These are phyloP conservation scores for Cynopterus sphinx DNA, from an alignment of 2,797 vertebrate genomes.

Conservation along the genomic window DNA sequence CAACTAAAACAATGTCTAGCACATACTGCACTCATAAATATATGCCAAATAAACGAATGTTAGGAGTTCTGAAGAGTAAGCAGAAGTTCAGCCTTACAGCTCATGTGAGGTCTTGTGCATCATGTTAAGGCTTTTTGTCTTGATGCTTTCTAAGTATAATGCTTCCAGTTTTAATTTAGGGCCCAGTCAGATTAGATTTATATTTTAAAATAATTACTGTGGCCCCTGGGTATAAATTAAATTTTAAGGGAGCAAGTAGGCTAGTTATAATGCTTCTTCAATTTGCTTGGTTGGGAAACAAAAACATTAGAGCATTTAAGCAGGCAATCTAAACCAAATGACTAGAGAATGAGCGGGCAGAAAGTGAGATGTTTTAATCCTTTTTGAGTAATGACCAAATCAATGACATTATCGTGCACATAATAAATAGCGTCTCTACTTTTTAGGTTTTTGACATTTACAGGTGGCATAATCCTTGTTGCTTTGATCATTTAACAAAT, in stretches of 20 bases:
- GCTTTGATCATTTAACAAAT: slow-evolving; percentile 12
- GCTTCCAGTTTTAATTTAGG: not conserved
- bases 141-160: not conserved
- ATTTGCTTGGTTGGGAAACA: not conserved
- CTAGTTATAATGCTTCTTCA: not conserved
- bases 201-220: not conserved
- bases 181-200: not conserved
- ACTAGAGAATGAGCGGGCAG: not conserved
- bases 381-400: not conserved
- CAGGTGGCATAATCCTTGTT: not conserved
- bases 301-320: not conserved
- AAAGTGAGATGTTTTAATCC: not conserved
- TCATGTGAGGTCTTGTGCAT: not conserved
- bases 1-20: not conserved
- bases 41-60: not conserved
- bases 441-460: slow-evolving; percentile 3
- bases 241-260: not conserved
- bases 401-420: not conserved
- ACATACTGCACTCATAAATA: not conserved
- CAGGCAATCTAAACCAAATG: not conserved
- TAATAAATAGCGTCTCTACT: not conserved
- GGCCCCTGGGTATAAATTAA: not conserved
- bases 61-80: not conserved
- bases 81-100: not conserved
- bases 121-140: not conserved